These are phyloP conservation scores for Allacma fusca DNA, from an alignment of 2,888 invertebrate genomes.

Conservation along the genomic window DNA sequence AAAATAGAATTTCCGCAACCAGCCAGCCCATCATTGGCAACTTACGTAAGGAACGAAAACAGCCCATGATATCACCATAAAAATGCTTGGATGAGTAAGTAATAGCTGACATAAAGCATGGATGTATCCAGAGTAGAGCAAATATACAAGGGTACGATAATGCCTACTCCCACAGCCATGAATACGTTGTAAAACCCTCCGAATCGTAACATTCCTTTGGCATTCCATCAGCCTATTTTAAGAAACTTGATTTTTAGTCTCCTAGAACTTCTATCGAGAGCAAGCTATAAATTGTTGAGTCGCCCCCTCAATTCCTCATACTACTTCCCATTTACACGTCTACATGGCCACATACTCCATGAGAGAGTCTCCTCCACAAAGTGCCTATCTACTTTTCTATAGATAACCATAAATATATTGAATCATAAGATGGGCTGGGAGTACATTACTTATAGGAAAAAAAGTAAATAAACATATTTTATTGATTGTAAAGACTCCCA, in stretches of 20 bases:
- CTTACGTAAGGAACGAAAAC: neutral
- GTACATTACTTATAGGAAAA: neutral
- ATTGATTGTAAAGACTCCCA: neutral
- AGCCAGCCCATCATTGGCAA: neutral
- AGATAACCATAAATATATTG: no score
- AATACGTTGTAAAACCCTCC: constrained; percentile 27
- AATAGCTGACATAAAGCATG: neutral
- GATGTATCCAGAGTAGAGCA: neutral
- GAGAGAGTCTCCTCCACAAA: no score
- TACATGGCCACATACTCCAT: no score
- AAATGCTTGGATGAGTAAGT: constrained; percentile 4
- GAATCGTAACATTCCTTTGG: constrained; percentile 19
- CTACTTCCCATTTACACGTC: no score
- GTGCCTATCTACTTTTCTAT: no score
- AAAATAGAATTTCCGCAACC: neutral
- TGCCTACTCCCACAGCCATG: neutral
- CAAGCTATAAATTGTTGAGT: constrained; percentile 16
- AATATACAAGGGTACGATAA: neutral
- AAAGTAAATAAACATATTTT: constrained; percentile 16
- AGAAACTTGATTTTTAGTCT: constrained; percentile 22
- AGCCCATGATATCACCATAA: neutral
- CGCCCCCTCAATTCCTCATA: neutral
- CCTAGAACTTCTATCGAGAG: constrained; percentile 11
- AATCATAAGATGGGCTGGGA: no score
- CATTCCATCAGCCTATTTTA: constrained; percentile 33